Evolutionary conservation across 2,888 invertebrate genomes (phyloP).

Genomic region (Drosophila pseudotalamancana): DNA sequence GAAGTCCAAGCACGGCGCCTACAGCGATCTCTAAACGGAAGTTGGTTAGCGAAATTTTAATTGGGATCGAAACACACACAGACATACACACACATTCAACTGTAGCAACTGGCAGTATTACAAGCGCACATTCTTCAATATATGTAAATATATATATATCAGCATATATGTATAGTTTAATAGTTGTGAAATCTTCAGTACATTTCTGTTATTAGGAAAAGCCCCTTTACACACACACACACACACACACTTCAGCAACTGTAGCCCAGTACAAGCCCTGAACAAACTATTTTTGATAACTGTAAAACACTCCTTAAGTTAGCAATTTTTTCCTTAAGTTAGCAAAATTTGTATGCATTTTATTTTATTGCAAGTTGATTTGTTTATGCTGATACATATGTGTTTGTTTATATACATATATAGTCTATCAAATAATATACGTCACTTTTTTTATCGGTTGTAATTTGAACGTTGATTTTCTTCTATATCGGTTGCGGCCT

Average conservation of each 20-base stretch:
- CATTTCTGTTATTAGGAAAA: not conserved
- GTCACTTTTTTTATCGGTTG: not conserved
- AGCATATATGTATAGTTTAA: not conserved
- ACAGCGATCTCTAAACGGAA: conserved; percentile 37
- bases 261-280: conserved; percentile 10
- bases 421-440: not conserved
- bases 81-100: not conserved
- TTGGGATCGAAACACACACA: no score
- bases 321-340: no score
- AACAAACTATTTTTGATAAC: conserved; percentile 20
- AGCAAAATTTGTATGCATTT: conserved; percentile 34
- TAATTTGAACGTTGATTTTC: not conserved
- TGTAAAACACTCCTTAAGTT: conserved; percentile 20
- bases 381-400: not conserved
- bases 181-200: not conserved
- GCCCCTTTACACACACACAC: not conserved
- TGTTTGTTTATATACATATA: not conserved
- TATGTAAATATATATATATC: not conserved
- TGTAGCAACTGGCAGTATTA: conserved; percentile 63
- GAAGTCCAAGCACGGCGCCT: conserved; percentile 85
- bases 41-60: not conserved
- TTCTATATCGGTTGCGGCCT: not conserved
- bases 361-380: no score
- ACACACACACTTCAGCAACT: conserved; percentile 20
- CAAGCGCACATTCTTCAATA: conserved; percentile 51